Conservation (phyloP, 2,888 invertebrate species). For the Himalopsyche japonica region DNA sequence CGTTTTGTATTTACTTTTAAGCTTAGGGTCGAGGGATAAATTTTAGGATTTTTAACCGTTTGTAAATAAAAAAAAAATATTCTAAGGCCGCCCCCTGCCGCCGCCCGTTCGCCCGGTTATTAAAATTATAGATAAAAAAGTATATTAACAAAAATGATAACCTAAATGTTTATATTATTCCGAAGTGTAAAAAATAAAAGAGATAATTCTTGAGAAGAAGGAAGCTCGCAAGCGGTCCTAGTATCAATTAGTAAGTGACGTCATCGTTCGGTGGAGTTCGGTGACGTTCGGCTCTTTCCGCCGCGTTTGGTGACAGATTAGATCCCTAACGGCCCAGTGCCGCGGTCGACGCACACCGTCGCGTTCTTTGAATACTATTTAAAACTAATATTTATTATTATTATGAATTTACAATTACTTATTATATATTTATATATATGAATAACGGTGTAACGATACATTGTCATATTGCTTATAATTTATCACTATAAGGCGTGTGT, state of each 20-base stretch:
- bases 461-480: conserved; percentile 64
- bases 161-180: conserved; percentile 65
- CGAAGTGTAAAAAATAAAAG: conserved; percentile 56
- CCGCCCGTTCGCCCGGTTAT: conserved; percentile 48
- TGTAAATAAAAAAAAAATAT: conserved; percentile 64
- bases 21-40: conserved; percentile 65
- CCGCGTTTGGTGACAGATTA: neutral
- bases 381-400: conserved; percentile 42
- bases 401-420: conserved; percentile 29
- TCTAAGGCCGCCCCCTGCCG: conserved; percentile 45
- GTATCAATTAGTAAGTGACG: conserved; percentile 49
- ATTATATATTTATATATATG: conserved; percentile 42
- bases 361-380: conserved; percentile 45
- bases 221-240: conserved; percentile 57
- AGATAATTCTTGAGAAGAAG: conserved; percentile 47
- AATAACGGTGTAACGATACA: conserved; percentile 50
- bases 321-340: neutral
- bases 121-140: conserved; percentile 57
- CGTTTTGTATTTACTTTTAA: conserved; percentile 65
- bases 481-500: conserved; percentile 58
- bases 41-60: conserved; percentile 73
- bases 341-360: conserved; percentile 36
- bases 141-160: conserved; percentile 52
- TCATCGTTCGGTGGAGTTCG: conserved; percentile 8
- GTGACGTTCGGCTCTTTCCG: neutral